Evolutionary conservation across 2,797 vertebrate genomes (phyloP).

Genomic region (Rallus crepitans): DNA sequence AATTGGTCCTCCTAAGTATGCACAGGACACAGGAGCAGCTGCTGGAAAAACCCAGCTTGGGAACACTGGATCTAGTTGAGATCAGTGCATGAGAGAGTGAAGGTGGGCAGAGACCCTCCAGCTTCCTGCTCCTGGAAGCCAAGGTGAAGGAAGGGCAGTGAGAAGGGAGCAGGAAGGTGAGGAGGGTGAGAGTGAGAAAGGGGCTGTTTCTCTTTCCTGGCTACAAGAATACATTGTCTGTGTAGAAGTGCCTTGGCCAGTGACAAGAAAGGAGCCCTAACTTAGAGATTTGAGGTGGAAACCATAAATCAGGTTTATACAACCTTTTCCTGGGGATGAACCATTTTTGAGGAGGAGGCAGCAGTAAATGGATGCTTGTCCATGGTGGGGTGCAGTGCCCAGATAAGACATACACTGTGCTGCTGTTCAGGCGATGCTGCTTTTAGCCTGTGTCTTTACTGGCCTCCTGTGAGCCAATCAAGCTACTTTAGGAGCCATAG

Average conservation of each 20-base stretch:
- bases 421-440: rapidly evolving
- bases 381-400: not conserved
- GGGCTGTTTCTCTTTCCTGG: not conserved
- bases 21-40: rapidly evolving
- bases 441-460: not conserved
- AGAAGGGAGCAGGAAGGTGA: not conserved
- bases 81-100: not conserved
- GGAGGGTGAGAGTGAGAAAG: not conserved
- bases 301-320: not conserved
- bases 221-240: not conserved
- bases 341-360: rapidly evolving
- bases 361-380: rapidly evolving
- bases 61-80: not conserved
- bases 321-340: not conserved
- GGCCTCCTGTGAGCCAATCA: not conserved
- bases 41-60: not conserved
- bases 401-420: rapidly evolving
- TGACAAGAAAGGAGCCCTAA: not conserved
- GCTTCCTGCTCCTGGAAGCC: not conserved
- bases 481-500: not conserved
- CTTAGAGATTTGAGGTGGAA: not conserved
- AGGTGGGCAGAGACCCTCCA: not conserved
- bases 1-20: not conserved
- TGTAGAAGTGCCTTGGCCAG: not conserved
- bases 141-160: not conserved